Evolutionary conservation across 2,113 vertebrate genomes (phyloP), one percentile per base, ranked within the genome.

Genomic region (Pitta sordida): DNA sequence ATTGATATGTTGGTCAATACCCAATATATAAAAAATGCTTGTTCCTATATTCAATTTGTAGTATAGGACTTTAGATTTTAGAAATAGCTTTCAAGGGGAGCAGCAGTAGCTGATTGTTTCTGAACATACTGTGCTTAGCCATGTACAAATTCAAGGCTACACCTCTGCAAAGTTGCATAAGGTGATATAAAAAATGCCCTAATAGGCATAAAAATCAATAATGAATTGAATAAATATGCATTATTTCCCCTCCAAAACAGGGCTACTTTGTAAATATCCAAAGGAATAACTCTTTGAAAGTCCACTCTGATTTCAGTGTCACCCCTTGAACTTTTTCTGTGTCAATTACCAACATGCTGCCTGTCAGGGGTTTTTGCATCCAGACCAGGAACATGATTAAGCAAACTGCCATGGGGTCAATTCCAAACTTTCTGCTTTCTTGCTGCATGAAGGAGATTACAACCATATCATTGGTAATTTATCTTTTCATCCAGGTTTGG

Each of bases 281-380:
- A 97, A 87, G 96, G 96, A 97, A 97, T 94, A 97, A 96, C 93
- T 96, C 88, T 96, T 97, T 97, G 94, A 97, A 90, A 82, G 83
- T 85, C 86, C 77, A 83, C 3, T 60, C 87, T 76, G 71, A 97
- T 96, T 97, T 97, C 90, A 97, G 86, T 94, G 70, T 83, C 95
- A 97, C 94, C 91, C 96, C 91, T 86, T 75, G 55, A 95, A 94
- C 86, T 96, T 87, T 94, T 94, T 84, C 78, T 63, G 96, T 95
- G 97, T 96, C 96, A 96, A 92, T 98, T 97, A 96, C 44, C 70
- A 68, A 65, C 53, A 65, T 2, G 56, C 84, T 93, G 64, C 56
- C 49, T 74, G 76, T 67, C 64, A 89, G 84, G 73, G 88, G 78
- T 44, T 90, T 96, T 79, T 95, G 76, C 86, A 82, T 64, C 49